Evolutionary conservation across 2,888 invertebrate species (phyloP).

Genomic region (Abrostola triplasia): DNA sequence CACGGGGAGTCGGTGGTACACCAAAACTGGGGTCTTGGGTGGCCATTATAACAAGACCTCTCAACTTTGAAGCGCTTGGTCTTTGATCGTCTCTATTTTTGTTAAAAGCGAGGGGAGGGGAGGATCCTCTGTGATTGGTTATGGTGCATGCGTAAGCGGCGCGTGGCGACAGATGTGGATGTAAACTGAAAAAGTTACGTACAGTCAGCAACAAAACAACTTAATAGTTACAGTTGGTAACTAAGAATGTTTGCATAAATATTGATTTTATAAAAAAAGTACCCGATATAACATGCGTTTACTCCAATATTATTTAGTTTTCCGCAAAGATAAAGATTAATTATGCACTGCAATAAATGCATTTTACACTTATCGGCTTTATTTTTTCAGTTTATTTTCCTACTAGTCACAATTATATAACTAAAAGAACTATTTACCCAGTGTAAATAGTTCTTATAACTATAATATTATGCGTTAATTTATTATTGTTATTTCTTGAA

Average conservation of each 20-base stretch:
- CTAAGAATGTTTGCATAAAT: neutral
- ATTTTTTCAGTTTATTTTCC: no score
- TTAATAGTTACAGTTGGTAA: neutral
- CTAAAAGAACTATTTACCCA: no score
- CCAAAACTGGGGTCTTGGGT: slow-evolving; percentile 60
- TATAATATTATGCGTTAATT: no score
- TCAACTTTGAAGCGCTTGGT: slow-evolving; percentile 43
- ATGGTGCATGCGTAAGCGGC: slow-evolving; percentile 69
- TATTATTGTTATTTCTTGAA: no score
- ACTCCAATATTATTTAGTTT: no score
- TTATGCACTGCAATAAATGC: no score
- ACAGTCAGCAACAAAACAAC: slow-evolving; percentile 63
- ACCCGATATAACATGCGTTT: no score
- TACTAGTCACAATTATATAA: no score
- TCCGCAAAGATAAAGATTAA: no score
- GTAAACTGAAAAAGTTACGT: slow-evolving; percentile 80
- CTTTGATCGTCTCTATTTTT: slow-evolving; percentile 30
- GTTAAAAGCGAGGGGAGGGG: slow-evolving; percentile 43
- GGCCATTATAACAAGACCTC: slow-evolving; percentile 65
- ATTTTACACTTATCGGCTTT: no score
- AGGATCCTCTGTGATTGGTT: slow-evolving; percentile 67
- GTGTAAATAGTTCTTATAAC: no score
- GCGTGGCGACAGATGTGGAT: slow-evolving; percentile 85
- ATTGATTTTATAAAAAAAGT: no score
- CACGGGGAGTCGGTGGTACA: slow-evolving; percentile 63